Evolutionary conservation across 53 echinoderm and acorn worm genomes (phyloP), one percentile per base, ranked within the genome.

Genomic region (Stichopus horrens): DNA sequence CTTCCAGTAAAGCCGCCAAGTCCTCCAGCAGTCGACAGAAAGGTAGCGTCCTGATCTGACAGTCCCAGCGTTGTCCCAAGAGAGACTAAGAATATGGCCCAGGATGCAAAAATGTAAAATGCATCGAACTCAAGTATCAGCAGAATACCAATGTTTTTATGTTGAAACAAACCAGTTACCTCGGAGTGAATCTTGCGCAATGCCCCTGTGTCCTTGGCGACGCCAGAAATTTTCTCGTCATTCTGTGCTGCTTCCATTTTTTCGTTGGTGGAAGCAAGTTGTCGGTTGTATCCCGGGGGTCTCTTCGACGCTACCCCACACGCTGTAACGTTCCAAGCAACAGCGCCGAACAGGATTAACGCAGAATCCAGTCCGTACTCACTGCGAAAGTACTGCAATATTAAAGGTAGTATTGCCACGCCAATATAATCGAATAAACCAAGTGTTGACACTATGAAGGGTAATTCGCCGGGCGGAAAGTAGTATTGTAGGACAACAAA

Each of bases 361-460:
- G 81, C 19, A 21, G 55, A 56, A 56, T 81, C 14, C 57, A 81
- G 7, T 9, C 81, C 81, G 57, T 56, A 81, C 7, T 81, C 14
- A 13, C 81, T 81, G 5, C 57, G 56, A 81, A 81, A 81, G 18
- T 56, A 57, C 13, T 81, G 81, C 57, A 81, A 20, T 7, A 81
- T 22, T 8, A 57, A n/a, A 56, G 81, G 81, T 5, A 81, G 10
- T 19, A 58, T 56, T 55, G 81, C 81, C 4, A 81, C 81, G 6
- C 81, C 81, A n/a, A 81, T 22, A 21, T 56, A 81, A 81, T 81
- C 81, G 20, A 81, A 81, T 81, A 53, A 18, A n/a, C 20, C 81
- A 21, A n/a, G 5, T 4, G 20, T 20, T 7, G 81, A 81, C 0
- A 81, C 56, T 18, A 81, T 58, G 56, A 57, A 57, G 65, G 86